These are phyloP conservation scores for Rhodinocichla rosea DNA, from an alignment of 2,113 vertebrate species.

Conservation along the genomic window DNA sequence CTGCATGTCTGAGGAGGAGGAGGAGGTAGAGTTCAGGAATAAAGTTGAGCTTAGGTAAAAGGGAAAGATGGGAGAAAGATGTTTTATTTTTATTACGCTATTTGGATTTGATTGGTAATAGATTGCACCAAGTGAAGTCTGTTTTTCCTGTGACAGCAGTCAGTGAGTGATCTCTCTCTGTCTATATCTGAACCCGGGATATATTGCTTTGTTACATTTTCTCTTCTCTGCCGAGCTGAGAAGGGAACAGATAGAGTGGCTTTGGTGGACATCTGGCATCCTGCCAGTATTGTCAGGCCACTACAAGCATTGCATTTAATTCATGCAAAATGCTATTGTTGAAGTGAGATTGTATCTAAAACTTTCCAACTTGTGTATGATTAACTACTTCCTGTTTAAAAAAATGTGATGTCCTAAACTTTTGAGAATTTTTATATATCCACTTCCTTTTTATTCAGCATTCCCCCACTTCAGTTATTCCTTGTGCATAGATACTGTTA, in stretches of 20 bases:
- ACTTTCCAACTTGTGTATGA: background rate
- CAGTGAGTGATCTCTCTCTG: background rate
- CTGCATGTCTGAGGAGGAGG: background rate
- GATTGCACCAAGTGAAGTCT: background rate
- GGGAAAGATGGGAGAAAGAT: background rate
- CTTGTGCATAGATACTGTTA: background rate
- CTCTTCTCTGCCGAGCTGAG: background rate
- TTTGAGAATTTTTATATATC: background rate
- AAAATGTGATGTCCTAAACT: background rate
- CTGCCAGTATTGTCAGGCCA: background rate
- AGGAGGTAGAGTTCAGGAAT: background rate
- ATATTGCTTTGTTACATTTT: background rate
- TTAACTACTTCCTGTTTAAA: background rate
- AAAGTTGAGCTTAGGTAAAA: background rate
- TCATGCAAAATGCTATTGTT: background rate
- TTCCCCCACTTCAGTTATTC: background rate
- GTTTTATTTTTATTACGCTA: background rate
- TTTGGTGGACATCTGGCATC: background rate
- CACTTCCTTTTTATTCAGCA: background rate
- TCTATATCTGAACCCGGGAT: background rate
- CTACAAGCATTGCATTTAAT: background rate
- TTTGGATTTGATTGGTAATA: background rate
- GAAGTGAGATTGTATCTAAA: background rate
- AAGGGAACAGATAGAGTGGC: background rate
- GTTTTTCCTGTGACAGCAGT: background rate